These are phyloP conservation scores for Sphinx pinastri DNA, from an alignment of 2,888 invertebrate genomes.

Conservation along the genomic window DNA sequence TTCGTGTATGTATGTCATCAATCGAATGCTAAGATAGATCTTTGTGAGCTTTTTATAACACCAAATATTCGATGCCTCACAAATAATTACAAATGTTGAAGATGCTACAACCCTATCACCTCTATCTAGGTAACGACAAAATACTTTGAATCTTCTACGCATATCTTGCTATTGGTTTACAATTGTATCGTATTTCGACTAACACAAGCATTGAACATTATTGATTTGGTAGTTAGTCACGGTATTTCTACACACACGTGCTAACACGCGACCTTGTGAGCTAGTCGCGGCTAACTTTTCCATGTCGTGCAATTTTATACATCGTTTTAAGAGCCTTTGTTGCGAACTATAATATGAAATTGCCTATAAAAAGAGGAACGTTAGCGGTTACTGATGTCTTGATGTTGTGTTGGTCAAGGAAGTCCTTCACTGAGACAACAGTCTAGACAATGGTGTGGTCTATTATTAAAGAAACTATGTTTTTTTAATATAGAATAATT, in stretches of 20 bases:
- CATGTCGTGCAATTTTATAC: constrained; percentile 28
- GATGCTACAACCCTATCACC: no score
- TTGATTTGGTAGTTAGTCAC: constrained; percentile 18
- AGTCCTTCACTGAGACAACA: no score
- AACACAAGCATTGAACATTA: background rate
- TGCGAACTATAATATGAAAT: background rate
- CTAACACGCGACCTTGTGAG: constrained; percentile 25
- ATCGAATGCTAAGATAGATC: no score
- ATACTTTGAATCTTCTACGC: background rate
- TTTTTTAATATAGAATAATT: no score
- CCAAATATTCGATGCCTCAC: no score
- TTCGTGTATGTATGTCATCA: no score
- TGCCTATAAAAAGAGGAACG: background rate
- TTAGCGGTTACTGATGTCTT: background rate
- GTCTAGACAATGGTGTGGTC: no score
- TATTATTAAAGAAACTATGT: no score
- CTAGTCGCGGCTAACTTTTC: constrained; percentile 26
- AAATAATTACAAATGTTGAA: no score
- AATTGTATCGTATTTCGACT: background rate
- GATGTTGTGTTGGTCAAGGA: background rate
- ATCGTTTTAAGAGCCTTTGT: background rate
- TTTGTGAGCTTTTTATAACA: no score
- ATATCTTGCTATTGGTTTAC: background rate
- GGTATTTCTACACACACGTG: constrained; percentile 20
- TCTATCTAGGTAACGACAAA: background rate